These are phyloP conservation scores for Leuciscus waleckii DNA, from an alignment of 2,797 vertebrate species.

Conservation along the genomic window DNA sequence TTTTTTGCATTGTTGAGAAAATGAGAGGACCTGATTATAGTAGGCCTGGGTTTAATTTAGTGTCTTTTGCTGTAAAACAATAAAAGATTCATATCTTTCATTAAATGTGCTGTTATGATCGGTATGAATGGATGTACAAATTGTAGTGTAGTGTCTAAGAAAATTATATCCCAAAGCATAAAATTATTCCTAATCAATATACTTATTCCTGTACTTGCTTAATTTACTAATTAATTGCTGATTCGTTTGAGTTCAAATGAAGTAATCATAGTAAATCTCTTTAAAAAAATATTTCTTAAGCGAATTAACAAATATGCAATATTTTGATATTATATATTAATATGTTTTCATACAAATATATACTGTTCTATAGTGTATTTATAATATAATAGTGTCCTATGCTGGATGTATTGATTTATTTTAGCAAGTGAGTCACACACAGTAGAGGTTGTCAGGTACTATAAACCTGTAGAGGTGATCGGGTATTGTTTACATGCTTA, in stretches of 20 bases:
- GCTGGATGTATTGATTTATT: neutral
- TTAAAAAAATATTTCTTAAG: neutral
- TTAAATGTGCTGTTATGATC: neutral
- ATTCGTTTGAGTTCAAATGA: neutral
- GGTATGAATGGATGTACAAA: neutral
- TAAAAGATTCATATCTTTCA: neutral
- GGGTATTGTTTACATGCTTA: constrained; percentile 19
- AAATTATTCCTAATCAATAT: neutral
- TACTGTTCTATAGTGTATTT: neutral
- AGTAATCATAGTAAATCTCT: neutral
- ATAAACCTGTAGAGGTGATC: neutral
- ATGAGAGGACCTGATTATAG: neutral
- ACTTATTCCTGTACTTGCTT: neutral
- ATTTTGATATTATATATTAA: neutral
- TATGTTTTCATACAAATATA: neutral
- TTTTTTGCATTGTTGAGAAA: neutral
- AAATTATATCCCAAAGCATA: neutral
- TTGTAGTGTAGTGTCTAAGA: neutral
- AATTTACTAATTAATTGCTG: neutral
- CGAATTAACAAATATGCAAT: neutral
- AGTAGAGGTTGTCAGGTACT: neutral
- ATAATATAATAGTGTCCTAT: neutral
- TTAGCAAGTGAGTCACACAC: neutral
- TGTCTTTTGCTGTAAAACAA: neutral
- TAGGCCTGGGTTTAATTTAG: neutral